Base-by-base conservation (phyloP, 1,140 invertebrate species). In the Drosophila littoralis region DNA sequence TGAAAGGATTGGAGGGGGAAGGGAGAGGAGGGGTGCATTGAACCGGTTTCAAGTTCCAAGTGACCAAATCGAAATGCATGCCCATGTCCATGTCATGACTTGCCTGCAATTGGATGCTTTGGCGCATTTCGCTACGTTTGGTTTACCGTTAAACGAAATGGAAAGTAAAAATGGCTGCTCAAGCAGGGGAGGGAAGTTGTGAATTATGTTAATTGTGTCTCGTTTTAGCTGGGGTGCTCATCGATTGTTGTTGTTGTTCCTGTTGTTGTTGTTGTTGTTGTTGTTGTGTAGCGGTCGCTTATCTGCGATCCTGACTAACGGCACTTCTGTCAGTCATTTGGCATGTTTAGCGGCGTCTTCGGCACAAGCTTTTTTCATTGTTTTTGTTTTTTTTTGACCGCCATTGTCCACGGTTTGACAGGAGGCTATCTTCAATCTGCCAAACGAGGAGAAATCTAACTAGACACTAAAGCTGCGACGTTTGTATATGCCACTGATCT, bases 131-230 rank as follows among this genome's bases (percentile, higher is more conserved):
- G 77, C 77, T 58, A 57, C 58, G 38, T 70, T 75, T 42, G 57
- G 61, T 71, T 84, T 88, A 86, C 83, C 79, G 83, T 88, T 89
- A 84, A 80, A 84, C 43, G 83, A 88, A 88, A 88, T 88, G 83
- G 83, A 88, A 88, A 88, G 83, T 88, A 88, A 81, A 70, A 64
- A 46, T 61, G 57, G 74, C 45, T 28, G 22, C 50, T 15, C 57
- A 58, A 55, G 10, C 12, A 45, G 38, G 52, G 36, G 35, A 28
- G 38, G 42, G 46, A 70, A 58, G 75, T 82, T 81, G 74, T 84
- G 79, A 84, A 84, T 89, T 89, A 84, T 75, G 77, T 75, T 89
- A 88, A 88, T 88, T 89, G 69, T 89, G 73, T 83, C 73, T 84
- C 59, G 76, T 74, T 77, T 52, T 65, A 43, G 36, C 40, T 46